phyloP scores from a whole-genome alignment of 2,113 vertebrate genomes.

The Ovis aries region DNA sequence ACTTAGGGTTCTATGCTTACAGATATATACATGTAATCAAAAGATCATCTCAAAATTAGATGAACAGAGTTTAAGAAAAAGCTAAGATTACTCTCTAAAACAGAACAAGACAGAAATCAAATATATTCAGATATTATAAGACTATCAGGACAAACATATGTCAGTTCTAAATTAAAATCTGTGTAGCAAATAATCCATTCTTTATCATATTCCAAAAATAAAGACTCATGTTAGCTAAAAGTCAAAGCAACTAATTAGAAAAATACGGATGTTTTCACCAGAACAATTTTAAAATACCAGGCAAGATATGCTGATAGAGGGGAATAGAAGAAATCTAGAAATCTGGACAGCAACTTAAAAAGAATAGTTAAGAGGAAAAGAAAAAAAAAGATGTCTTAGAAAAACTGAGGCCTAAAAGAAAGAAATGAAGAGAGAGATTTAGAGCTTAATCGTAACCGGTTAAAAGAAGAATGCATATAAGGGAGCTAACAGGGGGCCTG shows the following conservation, averaged over 20 bases:
- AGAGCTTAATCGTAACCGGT: not conserved
- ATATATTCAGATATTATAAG: not conserved
- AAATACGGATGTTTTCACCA: conserved; percentile 15
- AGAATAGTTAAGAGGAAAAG: conserved; percentile 1
- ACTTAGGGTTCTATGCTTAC: not conserved
- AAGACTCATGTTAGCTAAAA: not conserved
- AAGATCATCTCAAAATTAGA: conserved; percentile 22
- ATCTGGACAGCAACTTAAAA: not conserved
- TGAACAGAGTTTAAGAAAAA: conserved; percentile 10
- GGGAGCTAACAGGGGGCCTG: not conserved
- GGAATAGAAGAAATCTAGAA: not conserved
- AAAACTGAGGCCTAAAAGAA: not conserved
- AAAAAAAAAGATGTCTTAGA: not conserved
- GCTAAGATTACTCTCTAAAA: not conserved
- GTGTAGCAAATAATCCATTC: not conserved
- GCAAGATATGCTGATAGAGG: not conserved
- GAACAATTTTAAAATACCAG: not conserved
- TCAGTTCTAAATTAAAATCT: conserved; percentile 35
- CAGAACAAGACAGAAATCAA: conserved; percentile 30
- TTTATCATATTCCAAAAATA: conserved; percentile 31
- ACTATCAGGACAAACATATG: conserved; percentile 26
- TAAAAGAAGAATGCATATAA: not conserved
- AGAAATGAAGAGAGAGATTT: not conserved
- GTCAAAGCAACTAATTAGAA: conserved; percentile 19
- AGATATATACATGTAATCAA: not conserved